A percentile compares a stretch with the other conserved stretches of the same genome.
These are phyloP conservation scores for Illadopsis cleaveri DNA, from an alignment of 2,113 vertebrate species.

Conservation along the genomic window DNA sequence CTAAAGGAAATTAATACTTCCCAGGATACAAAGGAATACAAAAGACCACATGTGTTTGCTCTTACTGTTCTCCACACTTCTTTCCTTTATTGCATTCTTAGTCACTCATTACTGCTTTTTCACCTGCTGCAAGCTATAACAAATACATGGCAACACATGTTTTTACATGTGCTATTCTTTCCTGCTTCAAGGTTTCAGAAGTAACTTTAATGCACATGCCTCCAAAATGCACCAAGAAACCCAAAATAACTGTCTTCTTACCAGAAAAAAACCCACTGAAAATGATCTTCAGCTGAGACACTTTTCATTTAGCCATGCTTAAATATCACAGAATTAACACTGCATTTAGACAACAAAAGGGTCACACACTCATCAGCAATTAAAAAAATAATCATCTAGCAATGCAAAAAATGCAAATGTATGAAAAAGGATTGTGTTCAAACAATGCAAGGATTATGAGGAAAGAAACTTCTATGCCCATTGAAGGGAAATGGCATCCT, in stretches of 20 bases:
- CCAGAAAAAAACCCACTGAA: background rate
- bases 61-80: background rate
- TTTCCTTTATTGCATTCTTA: background rate
- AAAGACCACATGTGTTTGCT: background rate
- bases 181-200: background rate
- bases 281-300: background rate
- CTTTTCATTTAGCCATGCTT: background rate
- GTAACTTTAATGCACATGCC: background rate
- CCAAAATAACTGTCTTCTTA: background rate
- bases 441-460: background rate
- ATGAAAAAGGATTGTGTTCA: background rate
- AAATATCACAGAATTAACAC: background rate
- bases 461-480: background rate
- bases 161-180: background rate
- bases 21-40: background rate
- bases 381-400: background rate
- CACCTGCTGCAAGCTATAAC: background rate
- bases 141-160: background rate
- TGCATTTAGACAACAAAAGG: background rate
- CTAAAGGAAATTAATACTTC: background rate
- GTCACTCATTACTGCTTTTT: background rate
- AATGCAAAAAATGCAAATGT: background rate
- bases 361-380: background rate
- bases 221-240: background rate
- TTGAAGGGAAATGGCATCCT: background rate